A percentile compares a stretch with the other conserved stretches of the same genome.
Conservation (phyloP, 2,797 vertebrate genomes). For the Scolopax bukidnonensis region DNA sequence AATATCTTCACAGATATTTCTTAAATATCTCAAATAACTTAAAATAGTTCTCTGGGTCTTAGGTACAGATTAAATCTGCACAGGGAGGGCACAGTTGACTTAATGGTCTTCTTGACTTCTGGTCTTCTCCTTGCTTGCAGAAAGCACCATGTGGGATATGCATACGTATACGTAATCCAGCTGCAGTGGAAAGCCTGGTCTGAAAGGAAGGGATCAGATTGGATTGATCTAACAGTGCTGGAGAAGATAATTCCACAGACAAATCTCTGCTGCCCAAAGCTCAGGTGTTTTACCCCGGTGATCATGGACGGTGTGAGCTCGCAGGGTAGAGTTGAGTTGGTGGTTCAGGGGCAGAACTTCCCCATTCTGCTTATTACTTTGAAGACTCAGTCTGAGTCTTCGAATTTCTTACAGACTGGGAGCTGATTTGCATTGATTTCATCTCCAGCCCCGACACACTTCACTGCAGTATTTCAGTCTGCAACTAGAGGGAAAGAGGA, state of each 20-base stretch:
- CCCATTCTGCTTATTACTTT: neutral
- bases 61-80: neutral
- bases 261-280: neutral
- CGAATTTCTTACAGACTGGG: neutral
- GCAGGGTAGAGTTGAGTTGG: neutral
- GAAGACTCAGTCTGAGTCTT: neutral
- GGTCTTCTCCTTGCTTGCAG: neutral
- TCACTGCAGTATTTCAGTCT: neutral
- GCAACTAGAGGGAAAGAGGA: neutral
- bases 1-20: neutral
- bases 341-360: neutral
- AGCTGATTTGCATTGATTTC: neutral
- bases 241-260: neutral
- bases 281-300: rapidly evolving
- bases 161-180: neutral
- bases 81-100: neutral
- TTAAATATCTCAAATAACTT: neutral
- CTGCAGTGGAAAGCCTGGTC: neutral
- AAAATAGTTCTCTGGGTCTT: neutral
- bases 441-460: neutral
- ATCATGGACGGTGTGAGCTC: neutral
- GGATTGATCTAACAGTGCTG: neutral
- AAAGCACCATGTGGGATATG: neutral
- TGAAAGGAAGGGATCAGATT: neutral
- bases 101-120: neutral